These are phyloP conservation scores for Passer domesticus DNA, from an alignment of 2,113 vertebrate genomes.

Conservation along the genomic window DNA sequence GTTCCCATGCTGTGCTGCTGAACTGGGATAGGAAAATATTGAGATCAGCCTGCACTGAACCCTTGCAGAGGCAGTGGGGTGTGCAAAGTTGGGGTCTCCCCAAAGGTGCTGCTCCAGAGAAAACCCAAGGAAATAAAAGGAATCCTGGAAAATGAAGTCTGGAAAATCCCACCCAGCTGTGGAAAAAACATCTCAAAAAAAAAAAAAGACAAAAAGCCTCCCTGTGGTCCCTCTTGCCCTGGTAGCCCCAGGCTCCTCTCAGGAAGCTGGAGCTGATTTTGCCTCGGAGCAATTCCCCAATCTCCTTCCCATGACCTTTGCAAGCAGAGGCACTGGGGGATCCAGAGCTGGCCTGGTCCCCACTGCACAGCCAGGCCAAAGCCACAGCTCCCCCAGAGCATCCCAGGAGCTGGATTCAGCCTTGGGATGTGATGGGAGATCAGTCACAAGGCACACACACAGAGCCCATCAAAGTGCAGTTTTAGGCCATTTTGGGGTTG, in stretches of 20 bases:
- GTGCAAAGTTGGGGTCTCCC: fast-evolving
- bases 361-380: not conserved
- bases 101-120: not conserved
- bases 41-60: not conserved
- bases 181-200: not conserved
- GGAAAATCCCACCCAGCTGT: not conserved
- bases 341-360: not conserved
- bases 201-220: not conserved
- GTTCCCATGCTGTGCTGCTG: not conserved
- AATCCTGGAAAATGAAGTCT: not conserved
- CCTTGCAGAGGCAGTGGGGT: not conserved
- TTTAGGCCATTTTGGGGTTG: not conserved
- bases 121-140: not conserved
- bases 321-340: fast-evolving
- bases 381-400: not conserved
- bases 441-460: fast-evolving
- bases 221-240: too few species aligned
- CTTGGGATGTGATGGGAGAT: not conserved
- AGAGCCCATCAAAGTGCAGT: fast-evolving
- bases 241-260: not conserved
- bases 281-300: fast-evolving
- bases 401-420: not conserved
- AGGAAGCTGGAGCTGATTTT: not conserved
- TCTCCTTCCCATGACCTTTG: not conserved
- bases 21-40: not conserved